Base-by-base conservation (phyloP, 2,888 invertebrate genomes). In the Brachylomia viminalis region DNA sequence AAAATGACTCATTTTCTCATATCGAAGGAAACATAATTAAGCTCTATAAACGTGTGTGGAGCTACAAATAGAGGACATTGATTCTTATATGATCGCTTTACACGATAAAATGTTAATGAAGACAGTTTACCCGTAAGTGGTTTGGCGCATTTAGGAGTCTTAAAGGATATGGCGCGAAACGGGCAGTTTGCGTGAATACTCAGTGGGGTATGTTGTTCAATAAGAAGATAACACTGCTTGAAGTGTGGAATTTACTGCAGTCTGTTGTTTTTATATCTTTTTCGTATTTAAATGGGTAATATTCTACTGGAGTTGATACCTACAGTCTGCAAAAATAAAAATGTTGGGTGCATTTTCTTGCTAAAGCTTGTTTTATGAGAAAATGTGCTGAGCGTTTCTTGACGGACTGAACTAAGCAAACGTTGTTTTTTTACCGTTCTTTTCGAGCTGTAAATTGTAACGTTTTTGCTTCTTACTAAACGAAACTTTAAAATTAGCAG, bases 61-160 rank as follows among this genome's bases (percentile, higher is more conserved):
- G 66, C 68, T 83, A 82, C 80, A 87, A 72, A 83, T 77, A 83
- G 61, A 75, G 33, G 33, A 77, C 72, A 78, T 77, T 66, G 75
- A 69, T 81, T 75, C 71, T 76, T 72, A 80, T 82, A 85, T 54
- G 82, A 89, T 88, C 77, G 73, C 76, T 83, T 80, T 77, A 85
- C 71, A 70, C 77, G 86, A 91, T 92, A 91, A 90, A 88, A 91
- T 90, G 88, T 76, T 89, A 90, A 91, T 92, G 88, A 90, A 91
- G 87, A 84, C 82, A 86, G 86, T 88, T 89, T 77, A 73, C 68
- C 59, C 72, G 65, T 88, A 88, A 90, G 88, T 89, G 87, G 87
- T 86, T 89, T 77, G 68, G 76, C 69, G 56, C 81, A 83, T 87
- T 86, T 72, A 73, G 69, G 45, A 75, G 68, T 79, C 73, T 79